Evolutionary conservation across 2,888 invertebrate species (phyloP), one percentile per base, ranked within the genome.

Genomic region (Dasypolia templi): DNA sequence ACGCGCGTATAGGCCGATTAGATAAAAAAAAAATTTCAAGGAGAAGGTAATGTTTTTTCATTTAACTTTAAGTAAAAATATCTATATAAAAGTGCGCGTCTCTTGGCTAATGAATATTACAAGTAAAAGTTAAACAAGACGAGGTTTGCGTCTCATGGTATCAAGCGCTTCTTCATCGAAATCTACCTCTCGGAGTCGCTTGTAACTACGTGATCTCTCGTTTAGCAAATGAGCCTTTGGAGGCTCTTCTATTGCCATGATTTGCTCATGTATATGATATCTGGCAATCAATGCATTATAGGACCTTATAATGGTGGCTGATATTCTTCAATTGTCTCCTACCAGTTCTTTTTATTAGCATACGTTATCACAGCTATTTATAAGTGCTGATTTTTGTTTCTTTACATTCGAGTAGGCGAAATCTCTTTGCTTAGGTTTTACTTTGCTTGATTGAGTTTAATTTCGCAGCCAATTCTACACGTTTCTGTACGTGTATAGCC

Each of bases 381-480:
- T 3, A n/a, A n/a, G n/a, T 14, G 14, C 7, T 58, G 12, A 6
- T 35, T 35, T 58, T n/a, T 35, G 9, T 7, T 59, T n/a, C n/a
- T 39, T 2, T n/a, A 35, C 9, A 4, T 17, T 9, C 9, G n/a
- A 9, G 14, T 9, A 35, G 14, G 35, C 22, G 7, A 35, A 22
- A 35, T n/a, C 7, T 14, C n/a, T n/a, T n/a, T n/a, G n/a, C n/a
- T n/a, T n/a, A n/a, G n/a, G n/a, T 32, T 22, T 14, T 7, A 6
- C 14, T 58, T 58, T 58, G 9, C n/a, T 59, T 59, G 59, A 39
- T 59, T 59, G 7, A 35, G n/a, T 39, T 59, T 35, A n/a, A n/a
- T 35, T n/a, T n/a, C 4, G 0, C n/a, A 58, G 58, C n/a, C 22
- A 35, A 35, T n/a, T n/a, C n/a, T n/a, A n/a, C n/a, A n/a, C n/a